These are phyloP conservation scores for Dicaeum eximium DNA, from an alignment of 2,113 vertebrate genomes.

Conservation along the genomic window DNA sequence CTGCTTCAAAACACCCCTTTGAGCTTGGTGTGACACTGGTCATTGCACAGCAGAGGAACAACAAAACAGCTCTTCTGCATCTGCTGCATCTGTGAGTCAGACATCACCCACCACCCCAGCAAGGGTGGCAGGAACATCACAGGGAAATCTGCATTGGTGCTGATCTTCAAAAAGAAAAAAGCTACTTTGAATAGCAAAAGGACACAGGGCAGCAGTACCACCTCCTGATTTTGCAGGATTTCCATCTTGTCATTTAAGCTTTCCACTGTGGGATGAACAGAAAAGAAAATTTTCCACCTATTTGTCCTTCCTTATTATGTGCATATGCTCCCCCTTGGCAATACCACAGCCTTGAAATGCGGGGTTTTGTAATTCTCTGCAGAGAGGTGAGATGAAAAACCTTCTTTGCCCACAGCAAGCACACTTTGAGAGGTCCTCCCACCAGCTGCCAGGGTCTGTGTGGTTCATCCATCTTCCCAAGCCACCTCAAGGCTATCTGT, in stretches of 20 bases:
- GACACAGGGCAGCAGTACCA: neutral
- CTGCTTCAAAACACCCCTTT: neutral
- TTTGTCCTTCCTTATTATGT: neutral
- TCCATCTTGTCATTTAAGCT: neutral
- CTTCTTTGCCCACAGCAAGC: neutral
- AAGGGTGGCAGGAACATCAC: neutral
- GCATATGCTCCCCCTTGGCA: neutral
- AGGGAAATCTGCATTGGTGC: neutral
- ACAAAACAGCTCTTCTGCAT: neutral
- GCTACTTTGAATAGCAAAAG: neutral
- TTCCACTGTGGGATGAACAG: neutral
- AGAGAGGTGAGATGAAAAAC: neutral
- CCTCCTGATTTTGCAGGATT: neutral
- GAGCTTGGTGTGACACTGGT: accelerated
- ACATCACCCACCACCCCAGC: neutral
- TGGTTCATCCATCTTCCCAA: neutral
- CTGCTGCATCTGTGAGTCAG: neutral
- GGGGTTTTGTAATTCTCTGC: neutral
- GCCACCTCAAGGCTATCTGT: neutral
- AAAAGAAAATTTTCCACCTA: neutral
- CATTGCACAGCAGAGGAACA: accelerated
- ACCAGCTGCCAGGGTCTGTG: neutral
- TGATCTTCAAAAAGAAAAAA: neutral
- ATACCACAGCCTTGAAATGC: neutral
- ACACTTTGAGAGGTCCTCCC: accelerated